Conservation (phyloP, 1,140 invertebrate genomes). For the Cepaea nemoralis region DNA sequence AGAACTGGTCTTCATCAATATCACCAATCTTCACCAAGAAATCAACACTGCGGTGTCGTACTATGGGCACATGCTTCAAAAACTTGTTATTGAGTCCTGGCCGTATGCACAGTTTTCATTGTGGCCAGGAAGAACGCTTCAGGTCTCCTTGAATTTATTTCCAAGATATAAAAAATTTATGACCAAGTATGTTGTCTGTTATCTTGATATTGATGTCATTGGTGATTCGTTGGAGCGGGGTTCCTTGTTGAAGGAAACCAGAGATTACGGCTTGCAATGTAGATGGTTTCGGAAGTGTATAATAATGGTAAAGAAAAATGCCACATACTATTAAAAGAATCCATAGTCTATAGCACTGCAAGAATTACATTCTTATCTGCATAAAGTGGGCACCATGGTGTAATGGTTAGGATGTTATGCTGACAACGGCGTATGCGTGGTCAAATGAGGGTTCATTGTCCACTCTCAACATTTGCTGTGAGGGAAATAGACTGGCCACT, state of each 20-base stretch:
- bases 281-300: no score
- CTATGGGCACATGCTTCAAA: conserved; percentile 59
- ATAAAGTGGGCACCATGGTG: no score
- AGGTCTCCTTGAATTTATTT: conserved; percentile 50
- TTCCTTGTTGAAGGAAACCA: conserved; percentile 53
- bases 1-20: conserved; percentile 60
- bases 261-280: conserved; percentile 60
- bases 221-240: conserved; percentile 53
- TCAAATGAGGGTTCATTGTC: no score
- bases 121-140: conserved; percentile 53
- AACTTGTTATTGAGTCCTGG: conserved; percentile 57
- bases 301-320: no score
- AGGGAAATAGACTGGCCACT: no score
- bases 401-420: no score
- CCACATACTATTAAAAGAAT: no score
- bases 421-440: no score
- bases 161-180: conserved; percentile 47
- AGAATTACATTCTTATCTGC: no score
- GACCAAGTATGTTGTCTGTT: conserved; percentile 56
- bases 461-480: no score
- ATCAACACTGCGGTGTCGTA: conserved; percentile 52
- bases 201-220: conserved; percentile 51
- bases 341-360: no score
- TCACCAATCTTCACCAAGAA: conserved; percentile 60
- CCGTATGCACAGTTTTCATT: no score